Conservation (phyloP, 2,797 vertebrate species). For the Cyprinodon diabolis region DNA sequence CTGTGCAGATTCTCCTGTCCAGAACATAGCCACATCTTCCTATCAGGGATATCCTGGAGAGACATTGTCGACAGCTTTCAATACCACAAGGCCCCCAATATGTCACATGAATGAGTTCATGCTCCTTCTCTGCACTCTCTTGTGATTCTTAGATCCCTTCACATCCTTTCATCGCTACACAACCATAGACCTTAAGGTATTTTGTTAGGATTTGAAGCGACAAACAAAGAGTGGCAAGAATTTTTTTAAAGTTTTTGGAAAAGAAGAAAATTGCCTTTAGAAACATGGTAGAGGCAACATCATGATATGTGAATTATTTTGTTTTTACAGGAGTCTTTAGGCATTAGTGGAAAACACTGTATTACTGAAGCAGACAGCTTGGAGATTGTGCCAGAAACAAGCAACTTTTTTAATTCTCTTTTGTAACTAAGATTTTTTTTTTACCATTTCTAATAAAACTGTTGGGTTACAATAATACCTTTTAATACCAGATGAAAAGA, state of each 20-base stretch:
- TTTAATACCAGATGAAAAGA: background rate
- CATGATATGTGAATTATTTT: background rate
- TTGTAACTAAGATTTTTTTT: background rate
- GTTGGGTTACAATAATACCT: background rate
- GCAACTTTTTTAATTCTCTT: background rate
- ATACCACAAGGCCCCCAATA: no score
- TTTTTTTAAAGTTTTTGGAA: background rate
- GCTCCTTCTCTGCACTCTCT: no score
- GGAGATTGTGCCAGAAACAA: no score
- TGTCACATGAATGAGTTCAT: no score
- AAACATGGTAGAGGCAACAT: background rate
- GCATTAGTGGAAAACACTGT: no score
- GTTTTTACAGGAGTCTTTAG: no score
- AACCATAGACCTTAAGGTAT: background rate
- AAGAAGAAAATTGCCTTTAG: background rate
- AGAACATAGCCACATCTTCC: background rate
- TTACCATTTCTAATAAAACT: background rate
- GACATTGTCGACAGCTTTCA: background rate
- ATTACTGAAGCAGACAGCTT: no score
- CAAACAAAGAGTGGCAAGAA: background rate
- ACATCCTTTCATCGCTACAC: no score
- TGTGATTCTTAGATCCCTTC: no score
- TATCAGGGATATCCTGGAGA: background rate
- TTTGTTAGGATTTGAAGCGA: background rate
- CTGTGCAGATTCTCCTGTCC: no score